Conservation (phyloP, 2,888 invertebrate genomes). For the Pollenia griseotomentosa region DNA sequence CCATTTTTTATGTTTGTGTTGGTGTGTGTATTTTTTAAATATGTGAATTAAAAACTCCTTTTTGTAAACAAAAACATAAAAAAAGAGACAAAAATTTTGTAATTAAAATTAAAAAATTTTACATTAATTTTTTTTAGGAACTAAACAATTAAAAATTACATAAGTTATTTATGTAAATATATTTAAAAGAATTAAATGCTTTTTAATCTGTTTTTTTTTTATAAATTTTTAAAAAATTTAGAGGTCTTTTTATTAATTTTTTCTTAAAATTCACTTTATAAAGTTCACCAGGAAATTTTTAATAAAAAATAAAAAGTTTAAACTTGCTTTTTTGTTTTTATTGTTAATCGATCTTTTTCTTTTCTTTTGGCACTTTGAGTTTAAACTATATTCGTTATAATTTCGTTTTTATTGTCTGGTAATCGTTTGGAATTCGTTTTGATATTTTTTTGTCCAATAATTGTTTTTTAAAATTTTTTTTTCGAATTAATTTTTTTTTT, state of each 20-base stretch:
- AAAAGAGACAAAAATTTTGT: slow-evolving; percentile 73
- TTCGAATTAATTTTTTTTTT: slow-evolving; percentile 63
- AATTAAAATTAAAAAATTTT: slow-evolving; percentile 42
- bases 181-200: slow-evolving; percentile 22
- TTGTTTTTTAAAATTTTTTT: slow-evolving; percentile 63
- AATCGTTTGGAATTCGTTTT: slow-evolving; percentile 80
- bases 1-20: slow-evolving; percentile 79
- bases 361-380: slow-evolving; percentile 47
- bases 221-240: slow-evolving; percentile 4
- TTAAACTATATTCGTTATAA: slow-evolving; percentile 24
- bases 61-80: slow-evolving; percentile 67
- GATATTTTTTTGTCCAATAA: slow-evolving; percentile 44
- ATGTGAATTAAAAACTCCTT: slow-evolving; percentile 78
- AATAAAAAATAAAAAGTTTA: slow-evolving; percentile 5
- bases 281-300: slow-evolving; percentile 41
- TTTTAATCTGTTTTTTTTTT: background rate
- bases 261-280: slow-evolving; percentile 53
- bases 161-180: slow-evolving; percentile 17
- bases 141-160: slow-evolving; percentile 10
- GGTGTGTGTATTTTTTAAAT: slow-evolving; percentile 71
- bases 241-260: slow-evolving; percentile 10
- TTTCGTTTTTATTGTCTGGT: slow-evolving; percentile 76
- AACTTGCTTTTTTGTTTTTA: slow-evolving; percentile 80
- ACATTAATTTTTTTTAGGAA: slow-evolving; percentile 28
- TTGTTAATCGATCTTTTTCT: slow-evolving; percentile 76